phyloP scores from a whole-genome alignment of 2,113 vertebrate species.

The Passer montanus region DNA sequence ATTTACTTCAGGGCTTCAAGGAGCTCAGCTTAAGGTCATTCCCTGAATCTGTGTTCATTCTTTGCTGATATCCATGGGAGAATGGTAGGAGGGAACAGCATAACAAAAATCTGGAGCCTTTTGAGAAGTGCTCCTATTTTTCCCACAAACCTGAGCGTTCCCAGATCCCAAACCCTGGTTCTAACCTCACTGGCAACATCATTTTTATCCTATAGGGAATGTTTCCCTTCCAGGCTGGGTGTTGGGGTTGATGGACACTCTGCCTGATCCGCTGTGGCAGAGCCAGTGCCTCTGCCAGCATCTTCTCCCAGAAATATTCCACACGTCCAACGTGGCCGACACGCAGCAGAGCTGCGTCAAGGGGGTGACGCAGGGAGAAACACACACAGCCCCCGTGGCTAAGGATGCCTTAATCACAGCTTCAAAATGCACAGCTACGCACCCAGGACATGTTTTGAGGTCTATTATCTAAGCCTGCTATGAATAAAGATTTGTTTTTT shows the following conservation, averaged over 20 bases:
- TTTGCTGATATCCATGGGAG: background rate
- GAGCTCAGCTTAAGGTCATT: background rate
- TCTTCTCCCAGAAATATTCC: background rate
- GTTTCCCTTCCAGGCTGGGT: background rate
- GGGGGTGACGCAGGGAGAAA: background rate
- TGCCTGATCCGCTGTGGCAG: slow-evolving; percentile 23
- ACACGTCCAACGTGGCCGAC: background rate
- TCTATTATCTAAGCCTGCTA: slow-evolving; percentile 19
- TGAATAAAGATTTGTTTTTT: background rate
- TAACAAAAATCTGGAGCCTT: background rate
- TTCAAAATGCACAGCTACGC: background rate
- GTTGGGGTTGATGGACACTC: slow-evolving; percentile 13
- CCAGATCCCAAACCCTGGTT: background rate
- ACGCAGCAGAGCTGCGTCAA: background rate
- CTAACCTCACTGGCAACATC: background rate
- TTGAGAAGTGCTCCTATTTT: background rate
- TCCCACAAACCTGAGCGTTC: background rate
- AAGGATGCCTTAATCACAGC: background rate
- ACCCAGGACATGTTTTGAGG: slow-evolving; percentile 1
- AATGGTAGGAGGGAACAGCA: background rate
- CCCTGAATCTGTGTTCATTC: background rate
- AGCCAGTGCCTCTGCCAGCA: background rate
- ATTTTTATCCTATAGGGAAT: background rate
- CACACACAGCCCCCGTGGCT: background rate
- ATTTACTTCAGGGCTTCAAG: background rate